phyloP scores from a whole-genome alignment of 2,888 invertebrate genomes.

The Alcis repandata region DNA sequence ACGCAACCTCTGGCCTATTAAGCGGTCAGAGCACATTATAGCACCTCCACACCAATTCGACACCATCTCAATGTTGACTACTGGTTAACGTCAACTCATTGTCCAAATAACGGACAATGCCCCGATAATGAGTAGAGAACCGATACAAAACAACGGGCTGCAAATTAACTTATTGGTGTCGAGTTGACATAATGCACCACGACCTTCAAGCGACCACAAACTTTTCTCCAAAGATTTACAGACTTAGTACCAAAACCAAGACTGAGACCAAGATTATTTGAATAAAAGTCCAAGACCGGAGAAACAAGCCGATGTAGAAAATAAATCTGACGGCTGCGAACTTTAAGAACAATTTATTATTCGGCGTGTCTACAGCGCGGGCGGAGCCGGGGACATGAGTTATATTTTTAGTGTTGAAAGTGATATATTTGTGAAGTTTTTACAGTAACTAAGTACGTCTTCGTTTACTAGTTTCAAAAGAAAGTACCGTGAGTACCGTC shows the following conservation, averaged over 20 bases:
- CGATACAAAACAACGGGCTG: too few relatives aligned
- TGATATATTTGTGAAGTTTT: conserved; percentile 62
- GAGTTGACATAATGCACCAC: background rate
- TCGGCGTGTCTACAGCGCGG: conserved; percentile 56
- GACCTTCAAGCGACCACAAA: conserved; percentile 13
- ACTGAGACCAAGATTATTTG: conserved; percentile 29
- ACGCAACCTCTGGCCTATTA: conserved; percentile 25
- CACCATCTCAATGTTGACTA: background rate
- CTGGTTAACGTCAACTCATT: background rate
- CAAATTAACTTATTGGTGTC: too few relatives aligned
- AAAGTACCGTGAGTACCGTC: background rate
- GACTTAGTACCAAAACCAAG: conserved; percentile 21
- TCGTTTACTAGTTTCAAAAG: conserved; percentile 8
- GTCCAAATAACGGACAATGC: background rate
- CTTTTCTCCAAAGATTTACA: conserved; percentile 31
- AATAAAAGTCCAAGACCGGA: conserved; percentile 41
- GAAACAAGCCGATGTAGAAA: conserved; percentile 52
- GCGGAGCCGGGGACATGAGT: conserved; percentile 64
- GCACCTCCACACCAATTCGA: background rate
- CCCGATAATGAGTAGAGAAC: background rate
- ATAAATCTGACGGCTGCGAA: conserved; percentile 59
- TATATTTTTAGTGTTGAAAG: conserved; percentile 66
- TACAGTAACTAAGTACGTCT: conserved; percentile 10
- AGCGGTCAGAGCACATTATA: background rate
- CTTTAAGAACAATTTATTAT: conserved; percentile 70